These are phyloP conservation scores for Leptodactylus fallax DNA, from an alignment of 2,797 vertebrate genomes.

Conservation along the genomic window DNA sequence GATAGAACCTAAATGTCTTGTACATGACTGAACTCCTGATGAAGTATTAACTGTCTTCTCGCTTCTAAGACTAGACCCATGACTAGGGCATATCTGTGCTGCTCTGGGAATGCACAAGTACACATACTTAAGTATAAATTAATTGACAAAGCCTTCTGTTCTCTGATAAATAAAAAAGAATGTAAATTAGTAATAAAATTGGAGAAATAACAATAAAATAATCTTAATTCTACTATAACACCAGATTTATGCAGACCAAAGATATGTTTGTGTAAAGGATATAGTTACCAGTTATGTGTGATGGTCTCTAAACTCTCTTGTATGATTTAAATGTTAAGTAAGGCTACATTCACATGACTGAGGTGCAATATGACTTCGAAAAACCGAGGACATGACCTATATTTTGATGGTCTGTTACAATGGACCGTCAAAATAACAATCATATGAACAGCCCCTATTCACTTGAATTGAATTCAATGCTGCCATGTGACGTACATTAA, in stretches of 20 bases:
- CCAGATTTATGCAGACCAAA: neutral
- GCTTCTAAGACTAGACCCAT: neutral
- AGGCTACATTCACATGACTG: no score
- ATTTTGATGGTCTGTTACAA: no score
- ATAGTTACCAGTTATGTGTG: neutral
- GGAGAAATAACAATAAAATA: neutral
- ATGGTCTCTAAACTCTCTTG: neutral
- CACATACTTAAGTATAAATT: neutral
- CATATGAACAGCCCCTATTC: no score
- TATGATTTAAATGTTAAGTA: no score
- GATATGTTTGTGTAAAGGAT: no score
- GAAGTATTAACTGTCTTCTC: neutral
- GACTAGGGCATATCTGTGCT: neutral
- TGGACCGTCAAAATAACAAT: no score
- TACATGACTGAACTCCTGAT: conserved; percentile 34
- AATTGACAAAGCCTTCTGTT: neutral
- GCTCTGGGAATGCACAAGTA: neutral
- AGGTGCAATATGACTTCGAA: no score
- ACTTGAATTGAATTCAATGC: no score
- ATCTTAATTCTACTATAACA: neutral
- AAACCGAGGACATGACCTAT: no score
- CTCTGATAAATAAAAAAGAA: neutral
- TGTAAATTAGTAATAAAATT: neutral
- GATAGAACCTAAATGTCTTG: conserved; percentile 39
- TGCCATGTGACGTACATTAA: no score